Conservation (phyloP, 2,797 vertebrate species). For the Loriculus beryllinus region DNA sequence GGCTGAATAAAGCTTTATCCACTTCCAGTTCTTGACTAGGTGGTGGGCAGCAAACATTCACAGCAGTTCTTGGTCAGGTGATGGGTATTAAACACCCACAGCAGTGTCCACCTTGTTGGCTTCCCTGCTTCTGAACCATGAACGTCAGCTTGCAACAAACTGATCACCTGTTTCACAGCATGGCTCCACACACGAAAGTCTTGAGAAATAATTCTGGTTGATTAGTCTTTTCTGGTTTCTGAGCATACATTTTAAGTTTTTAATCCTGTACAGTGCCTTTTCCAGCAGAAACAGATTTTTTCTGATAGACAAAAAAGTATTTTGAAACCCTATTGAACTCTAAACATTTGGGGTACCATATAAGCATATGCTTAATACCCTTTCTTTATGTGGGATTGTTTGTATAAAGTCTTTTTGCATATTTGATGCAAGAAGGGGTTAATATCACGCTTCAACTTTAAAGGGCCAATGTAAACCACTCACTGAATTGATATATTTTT, state of each 20-base stretch:
- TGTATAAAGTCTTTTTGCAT: not conserved
- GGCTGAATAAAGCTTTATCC: not conserved
- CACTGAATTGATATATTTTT: not conserved
- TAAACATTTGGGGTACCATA: not conserved
- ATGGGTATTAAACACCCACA: not conserved
- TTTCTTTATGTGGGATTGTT: not conserved
- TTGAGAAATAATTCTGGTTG: not conserved
- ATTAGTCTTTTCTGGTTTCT: not conserved
- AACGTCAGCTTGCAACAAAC: not conserved
- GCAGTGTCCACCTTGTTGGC: not conserved
- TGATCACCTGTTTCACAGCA: not conserved
- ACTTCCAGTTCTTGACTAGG: not conserved
- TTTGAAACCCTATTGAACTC: not conserved
- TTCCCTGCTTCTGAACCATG: not conserved
- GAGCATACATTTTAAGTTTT: not conserved
- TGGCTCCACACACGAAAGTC: accelerated
- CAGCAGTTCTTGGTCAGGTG: not conserved
- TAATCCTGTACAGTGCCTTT: not conserved
- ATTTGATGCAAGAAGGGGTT: not conserved
- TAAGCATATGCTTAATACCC: not conserved
- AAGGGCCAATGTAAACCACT: not conserved
- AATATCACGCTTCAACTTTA: not conserved
- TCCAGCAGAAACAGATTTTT: not conserved
- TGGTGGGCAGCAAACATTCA: not conserved
- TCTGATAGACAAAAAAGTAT: not conserved